These are phyloP conservation scores for Arbacia lixula DNA, from an alignment of 53 echinoderm and acorn worm genomes.

Conservation along the genomic window DNA sequence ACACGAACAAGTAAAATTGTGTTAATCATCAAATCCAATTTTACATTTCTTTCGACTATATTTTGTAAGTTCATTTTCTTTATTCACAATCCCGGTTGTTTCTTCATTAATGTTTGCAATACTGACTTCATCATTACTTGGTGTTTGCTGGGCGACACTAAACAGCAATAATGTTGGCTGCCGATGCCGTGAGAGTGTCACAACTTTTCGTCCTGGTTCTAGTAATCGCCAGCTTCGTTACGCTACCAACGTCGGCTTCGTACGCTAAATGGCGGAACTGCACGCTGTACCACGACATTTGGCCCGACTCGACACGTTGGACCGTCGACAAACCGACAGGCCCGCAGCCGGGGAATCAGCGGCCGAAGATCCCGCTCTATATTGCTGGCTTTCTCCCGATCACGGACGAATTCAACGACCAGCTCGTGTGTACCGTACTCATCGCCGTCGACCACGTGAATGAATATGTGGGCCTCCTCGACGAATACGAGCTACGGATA, in stretches of 20 bases:
- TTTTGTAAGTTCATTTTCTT: no score
- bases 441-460: slow-evolving; percentile 75
- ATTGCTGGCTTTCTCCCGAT: slow-evolving; percentile 76
- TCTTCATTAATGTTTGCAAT: no score
- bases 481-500: slow-evolving; percentile 71
- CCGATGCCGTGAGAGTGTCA: no score
- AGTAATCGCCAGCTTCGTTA: not conserved
- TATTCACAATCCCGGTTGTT: no score
- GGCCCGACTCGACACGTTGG: slow-evolving; percentile 26
- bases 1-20: no score
- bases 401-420: slow-evolving; percentile 46
- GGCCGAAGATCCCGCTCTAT: slow-evolving; percentile 61
- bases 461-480: slow-evolving; percentile 50
- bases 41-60: no score
- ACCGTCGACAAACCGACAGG: not conserved
- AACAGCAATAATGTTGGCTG: no score
- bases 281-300: slow-evolving; percentile 3
- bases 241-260: not conserved
- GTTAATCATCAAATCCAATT: no score
- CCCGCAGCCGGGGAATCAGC: no score
- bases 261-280: slow-evolving; percentile 28
- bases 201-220: no score
- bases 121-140: no score
- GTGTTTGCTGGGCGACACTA: no score
- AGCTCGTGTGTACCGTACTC: slow-evolving; percentile 61